Percentiles rank a stretch among this genome's conserved stretches.
phyloP scores from a whole-genome alignment of 1,140 invertebrate species.

The Macrotrachela quadricornifera region DNA sequence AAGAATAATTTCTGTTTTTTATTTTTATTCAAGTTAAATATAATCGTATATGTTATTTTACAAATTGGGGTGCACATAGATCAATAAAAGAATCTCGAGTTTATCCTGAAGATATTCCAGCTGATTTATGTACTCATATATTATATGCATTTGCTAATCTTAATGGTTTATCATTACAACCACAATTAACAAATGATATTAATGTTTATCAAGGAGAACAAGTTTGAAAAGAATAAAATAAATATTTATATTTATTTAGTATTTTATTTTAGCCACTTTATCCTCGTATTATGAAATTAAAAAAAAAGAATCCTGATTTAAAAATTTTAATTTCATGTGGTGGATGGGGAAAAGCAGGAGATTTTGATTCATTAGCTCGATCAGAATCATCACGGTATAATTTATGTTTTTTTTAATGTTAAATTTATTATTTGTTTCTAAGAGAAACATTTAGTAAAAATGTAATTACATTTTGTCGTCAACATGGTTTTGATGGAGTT shows the following conservation, averaged over 20 bases:
- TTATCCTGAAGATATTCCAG: conserved; percentile 6
- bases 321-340: conserved; percentile 59
- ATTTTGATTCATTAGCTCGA: conserved; percentile 4
- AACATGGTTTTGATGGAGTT: conserved; percentile 9
- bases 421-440: neutral
- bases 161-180: neutral
- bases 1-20: too few species aligned
- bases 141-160: conserved; percentile 8
- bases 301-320: conserved; percentile 41
- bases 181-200: conserved; percentile 6
- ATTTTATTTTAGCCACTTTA: conserved; percentile 1
- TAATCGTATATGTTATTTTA: conserved; percentile 4
- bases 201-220: conserved; percentile 1
- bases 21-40: neutral
- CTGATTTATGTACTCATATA: conserved; percentile 9
- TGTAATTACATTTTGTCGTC: conserved; percentile 4
- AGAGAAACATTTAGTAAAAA: conserved; percentile 1
- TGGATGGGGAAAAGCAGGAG: conserved; percentile 40
- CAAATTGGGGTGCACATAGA: conserved; percentile 8
- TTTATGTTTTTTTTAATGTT: neutral
- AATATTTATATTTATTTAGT: neutral
- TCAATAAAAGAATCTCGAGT: conserved; percentile 2
- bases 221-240: neutral
- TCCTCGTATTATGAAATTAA: conserved; percentile 35
- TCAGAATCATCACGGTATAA: neutral